These are phyloP conservation scores for Ctenodactylus gundi DNA, from an alignment of 2,113 vertebrate species.

Conservation along the genomic window DNA sequence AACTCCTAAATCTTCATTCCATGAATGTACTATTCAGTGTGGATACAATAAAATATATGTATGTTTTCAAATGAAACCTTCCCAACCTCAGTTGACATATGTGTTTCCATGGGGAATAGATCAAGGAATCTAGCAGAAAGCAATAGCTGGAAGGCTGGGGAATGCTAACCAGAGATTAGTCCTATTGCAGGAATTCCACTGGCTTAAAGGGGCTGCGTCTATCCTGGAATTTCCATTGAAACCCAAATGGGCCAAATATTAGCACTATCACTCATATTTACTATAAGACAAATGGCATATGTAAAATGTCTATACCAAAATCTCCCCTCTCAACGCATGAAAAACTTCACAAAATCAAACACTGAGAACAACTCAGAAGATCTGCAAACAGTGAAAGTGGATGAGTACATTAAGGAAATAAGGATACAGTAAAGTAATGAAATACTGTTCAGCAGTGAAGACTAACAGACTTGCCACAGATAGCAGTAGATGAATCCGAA, in stretches of 20 bases:
- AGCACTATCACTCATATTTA: background rate
- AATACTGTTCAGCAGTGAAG: background rate
- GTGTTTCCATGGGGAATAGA: background rate
- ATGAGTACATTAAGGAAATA: background rate
- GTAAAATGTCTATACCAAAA: background rate
- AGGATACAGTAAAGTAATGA: no score
- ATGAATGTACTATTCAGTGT: no score
- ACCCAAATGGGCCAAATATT: background rate
- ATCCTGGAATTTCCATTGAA: background rate
- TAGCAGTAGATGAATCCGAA: background rate
- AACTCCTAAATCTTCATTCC: background rate
- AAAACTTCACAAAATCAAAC: slow-evolving; percentile 15
- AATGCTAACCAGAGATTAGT: background rate
- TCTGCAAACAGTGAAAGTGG: background rate
- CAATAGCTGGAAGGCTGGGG: background rate
- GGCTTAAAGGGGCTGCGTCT: background rate
- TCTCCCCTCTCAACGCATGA: background rate
- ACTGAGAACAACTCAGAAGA: no score
- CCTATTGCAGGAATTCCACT: background rate
- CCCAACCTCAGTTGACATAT: background rate
- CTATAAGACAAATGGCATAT: background rate
- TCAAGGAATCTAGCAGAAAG: background rate
- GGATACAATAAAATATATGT: no score
- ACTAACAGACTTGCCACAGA: background rate
- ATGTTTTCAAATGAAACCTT: no score